These are phyloP conservation scores for Sicus ferrugineus DNA, from an alignment of 2,888 invertebrate species.

Conservation along the genomic window DNA sequence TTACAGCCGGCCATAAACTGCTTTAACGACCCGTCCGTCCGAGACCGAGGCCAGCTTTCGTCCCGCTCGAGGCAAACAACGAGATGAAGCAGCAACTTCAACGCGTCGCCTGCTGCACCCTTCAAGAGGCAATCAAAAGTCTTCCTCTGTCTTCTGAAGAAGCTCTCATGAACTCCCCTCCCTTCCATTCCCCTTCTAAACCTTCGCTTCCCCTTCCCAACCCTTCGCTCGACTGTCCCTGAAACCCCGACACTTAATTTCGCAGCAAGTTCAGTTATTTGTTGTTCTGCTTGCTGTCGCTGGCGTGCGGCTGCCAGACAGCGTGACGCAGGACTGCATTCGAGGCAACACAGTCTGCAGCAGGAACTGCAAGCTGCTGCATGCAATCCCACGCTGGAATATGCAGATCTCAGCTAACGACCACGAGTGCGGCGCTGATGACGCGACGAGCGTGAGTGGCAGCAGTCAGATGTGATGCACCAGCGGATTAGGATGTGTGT, in stretches of 20 bases:
- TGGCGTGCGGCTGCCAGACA: neutral
- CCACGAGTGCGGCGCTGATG: no score
- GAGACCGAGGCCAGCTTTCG: no score
- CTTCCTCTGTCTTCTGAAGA: no score
- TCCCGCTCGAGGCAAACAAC: no score
- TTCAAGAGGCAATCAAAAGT: neutral
- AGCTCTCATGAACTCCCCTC: no score
- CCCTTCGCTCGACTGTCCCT: neutral
- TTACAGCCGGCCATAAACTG: no score
- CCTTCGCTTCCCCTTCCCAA: neutral
- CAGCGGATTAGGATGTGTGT: neutral
- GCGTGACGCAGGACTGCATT: neutral
- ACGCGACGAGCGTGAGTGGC: no score
- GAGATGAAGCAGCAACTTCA: neutral
- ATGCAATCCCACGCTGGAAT: neutral
- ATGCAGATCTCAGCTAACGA: constrained; percentile 7
- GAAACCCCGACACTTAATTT: constrained; percentile 18
- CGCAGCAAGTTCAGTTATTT: constrained; percentile 2
- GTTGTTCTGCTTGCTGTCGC: neutral
- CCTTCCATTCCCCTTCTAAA: neutral
- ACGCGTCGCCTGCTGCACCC: neutral
- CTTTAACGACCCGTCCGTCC: no score
- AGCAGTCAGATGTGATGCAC: no score
- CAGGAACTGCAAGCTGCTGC: neutral
- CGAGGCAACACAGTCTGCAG: neutral